These are phyloP conservation scores for Cecidostiba fungosa DNA, from an alignment of 2,888 invertebrate genomes.

Conservation along the genomic window DNA sequence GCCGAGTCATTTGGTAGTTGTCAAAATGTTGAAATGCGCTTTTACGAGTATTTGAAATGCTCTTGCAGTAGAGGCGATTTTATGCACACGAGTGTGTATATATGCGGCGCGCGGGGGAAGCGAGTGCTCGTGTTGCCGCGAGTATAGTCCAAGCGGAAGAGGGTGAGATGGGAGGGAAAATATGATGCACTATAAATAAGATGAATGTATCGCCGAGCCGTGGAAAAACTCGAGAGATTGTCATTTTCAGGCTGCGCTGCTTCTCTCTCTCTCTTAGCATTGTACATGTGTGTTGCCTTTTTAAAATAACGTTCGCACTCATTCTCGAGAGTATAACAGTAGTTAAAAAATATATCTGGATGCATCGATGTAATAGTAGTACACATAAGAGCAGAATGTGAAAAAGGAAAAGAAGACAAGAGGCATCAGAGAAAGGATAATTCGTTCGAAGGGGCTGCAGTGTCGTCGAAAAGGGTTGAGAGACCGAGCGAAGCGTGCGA, in stretches of 20 bases:
- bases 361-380: too few species aligned
- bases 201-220: constrained; percentile 8
- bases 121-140: too few species aligned
- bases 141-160: background rate
- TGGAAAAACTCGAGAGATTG: constrained; percentile 5
- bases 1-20: constrained; percentile 62
- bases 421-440: constrained; percentile 30
- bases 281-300: too few species aligned
- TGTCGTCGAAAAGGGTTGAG: constrained; percentile 64
- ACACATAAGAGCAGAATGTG: too few species aligned
- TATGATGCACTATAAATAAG: constrained; percentile 43
- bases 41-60: constrained; percentile 65
- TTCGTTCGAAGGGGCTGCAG: constrained; percentile 24
- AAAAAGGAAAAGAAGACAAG: too few species aligned
- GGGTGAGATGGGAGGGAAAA: constrained; percentile 3
- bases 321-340: too few species aligned
- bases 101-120: background rate
- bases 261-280: too few species aligned
- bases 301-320: too few species aligned
- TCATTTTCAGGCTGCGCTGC: background rate
- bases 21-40: constrained; percentile 64
- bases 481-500: background rate
- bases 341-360: too few species aligned
- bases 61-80: constrained; percentile 49
- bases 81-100: background rate